A percentile compares a stretch with the other conserved stretches of the same genome.
Evolutionary conservation across 1,140 invertebrate species (phyloP).

Genomic region (Leptoteleia sp.): DNA sequence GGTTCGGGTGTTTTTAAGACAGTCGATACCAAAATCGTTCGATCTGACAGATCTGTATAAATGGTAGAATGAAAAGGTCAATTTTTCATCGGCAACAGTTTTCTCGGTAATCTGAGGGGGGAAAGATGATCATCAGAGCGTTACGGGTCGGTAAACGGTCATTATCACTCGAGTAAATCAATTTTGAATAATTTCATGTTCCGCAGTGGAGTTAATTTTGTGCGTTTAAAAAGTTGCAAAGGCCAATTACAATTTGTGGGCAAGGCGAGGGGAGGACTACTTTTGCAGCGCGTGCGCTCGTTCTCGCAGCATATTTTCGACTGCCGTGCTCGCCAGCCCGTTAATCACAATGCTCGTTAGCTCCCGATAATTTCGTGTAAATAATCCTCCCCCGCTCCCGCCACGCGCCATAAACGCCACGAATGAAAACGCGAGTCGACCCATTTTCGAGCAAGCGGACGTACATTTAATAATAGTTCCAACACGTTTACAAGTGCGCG

Average conservation of each 20-base stretch:
- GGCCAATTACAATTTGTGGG: slow-evolving; percentile 57
- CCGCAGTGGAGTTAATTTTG: slow-evolving; percentile 50
- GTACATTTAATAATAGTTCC: no score
- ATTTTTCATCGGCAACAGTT: slow-evolving; percentile 39
- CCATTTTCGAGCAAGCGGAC: slow-evolving; percentile 18
- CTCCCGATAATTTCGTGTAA: slow-evolving; percentile 72
- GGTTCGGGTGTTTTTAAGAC: no score
- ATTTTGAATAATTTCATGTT: slow-evolving; percentile 57
- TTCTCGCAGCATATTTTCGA: slow-evolving; percentile 57
- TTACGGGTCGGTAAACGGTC: slow-evolving; percentile 31
- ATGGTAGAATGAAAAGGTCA: slow-evolving; percentile 5
- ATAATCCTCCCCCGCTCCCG: slow-evolving; percentile 58
- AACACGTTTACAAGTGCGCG: no score
- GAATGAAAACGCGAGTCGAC: slow-evolving; percentile 26
- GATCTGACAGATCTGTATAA: slow-evolving; percentile 12
- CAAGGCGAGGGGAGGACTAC: slow-evolving; percentile 35
- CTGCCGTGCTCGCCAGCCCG: slow-evolving; percentile 62
- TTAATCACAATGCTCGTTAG: slow-evolving; percentile 72
- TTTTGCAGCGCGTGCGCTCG: slow-evolving; percentile 55
- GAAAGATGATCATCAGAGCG: slow-evolving; percentile 4
- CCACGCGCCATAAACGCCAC: slow-evolving; percentile 58
- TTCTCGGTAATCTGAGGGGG: slow-evolving; percentile 9
- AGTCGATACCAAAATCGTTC: background rate
- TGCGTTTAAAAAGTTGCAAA: slow-evolving; percentile 54
- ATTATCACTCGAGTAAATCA: slow-evolving; percentile 54